Evolutionary conservation across 2,888 invertebrate species (phyloP).

Genomic region (Cenopis cana): DNA sequence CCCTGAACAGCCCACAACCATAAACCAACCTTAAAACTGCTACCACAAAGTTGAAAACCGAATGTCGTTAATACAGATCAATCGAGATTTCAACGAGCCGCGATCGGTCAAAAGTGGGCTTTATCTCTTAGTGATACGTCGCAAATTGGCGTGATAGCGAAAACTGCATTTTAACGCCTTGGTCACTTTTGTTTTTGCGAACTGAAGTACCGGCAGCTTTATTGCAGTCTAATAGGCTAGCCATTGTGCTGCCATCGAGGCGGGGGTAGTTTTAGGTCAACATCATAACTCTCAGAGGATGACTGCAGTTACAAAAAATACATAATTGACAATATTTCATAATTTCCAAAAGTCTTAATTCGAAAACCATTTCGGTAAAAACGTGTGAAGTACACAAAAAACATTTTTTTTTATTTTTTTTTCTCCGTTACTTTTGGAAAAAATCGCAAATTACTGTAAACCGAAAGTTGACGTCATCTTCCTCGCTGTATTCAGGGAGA

Average conservation of each 20-base stretch:
- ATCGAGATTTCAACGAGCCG: conserved; percentile 6
- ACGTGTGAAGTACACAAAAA: too few species aligned
- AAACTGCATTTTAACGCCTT: conserved; percentile 26
- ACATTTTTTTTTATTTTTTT: too few species aligned
- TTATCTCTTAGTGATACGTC: conserved; percentile 2
- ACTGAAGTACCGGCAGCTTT: conserved; percentile 5
- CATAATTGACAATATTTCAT: too few species aligned
- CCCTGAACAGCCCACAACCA: neutral
- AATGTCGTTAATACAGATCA: neutral
- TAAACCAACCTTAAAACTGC: neutral
- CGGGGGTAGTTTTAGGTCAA: conserved; percentile 31
- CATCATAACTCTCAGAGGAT: conserved; percentile 1
- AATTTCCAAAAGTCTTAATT: too few species aligned
- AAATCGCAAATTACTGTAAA: too few species aligned
- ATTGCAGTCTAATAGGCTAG: conserved; percentile 10
- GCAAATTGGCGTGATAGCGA: conserved; percentile 5
- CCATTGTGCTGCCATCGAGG: conserved; percentile 9
- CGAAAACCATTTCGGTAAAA: too few species aligned
- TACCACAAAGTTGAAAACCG: neutral
- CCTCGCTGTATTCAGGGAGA: too few species aligned
- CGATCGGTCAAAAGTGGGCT: conserved; percentile 12
- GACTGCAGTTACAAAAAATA: conserved; percentile 6
- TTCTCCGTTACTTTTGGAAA: too few species aligned
- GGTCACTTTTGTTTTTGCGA: conserved; percentile 30
- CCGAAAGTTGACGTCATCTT: too few species aligned